Evolutionary conservation across 2,113 vertebrate species (phyloP).

Genomic region (Chauna torquata): DNA sequence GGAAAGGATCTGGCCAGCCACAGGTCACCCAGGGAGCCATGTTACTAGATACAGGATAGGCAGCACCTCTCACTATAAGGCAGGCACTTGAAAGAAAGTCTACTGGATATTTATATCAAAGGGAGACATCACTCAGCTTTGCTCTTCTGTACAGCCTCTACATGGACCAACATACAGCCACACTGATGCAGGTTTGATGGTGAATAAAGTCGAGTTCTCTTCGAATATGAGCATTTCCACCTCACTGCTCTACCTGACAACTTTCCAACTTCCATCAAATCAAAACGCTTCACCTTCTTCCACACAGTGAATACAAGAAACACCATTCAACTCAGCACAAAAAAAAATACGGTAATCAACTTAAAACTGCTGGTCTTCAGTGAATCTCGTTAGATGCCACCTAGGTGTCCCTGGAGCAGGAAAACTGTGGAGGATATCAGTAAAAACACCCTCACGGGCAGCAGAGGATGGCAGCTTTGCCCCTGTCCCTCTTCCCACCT

Average conservation of each 20-base stretch:
- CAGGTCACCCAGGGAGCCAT: background rate
- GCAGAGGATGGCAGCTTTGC: background rate
- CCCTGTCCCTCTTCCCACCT: background rate
- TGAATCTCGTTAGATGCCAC: background rate
- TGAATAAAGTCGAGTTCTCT: background rate
- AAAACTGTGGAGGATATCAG: background rate
- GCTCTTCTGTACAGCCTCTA: background rate
- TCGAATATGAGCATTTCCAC: background rate
- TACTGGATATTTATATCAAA: background rate
- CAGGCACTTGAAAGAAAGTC: background rate
- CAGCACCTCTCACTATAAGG: background rate
- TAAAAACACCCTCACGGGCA: background rate
- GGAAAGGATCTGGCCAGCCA: background rate
- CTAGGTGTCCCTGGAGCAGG: background rate
- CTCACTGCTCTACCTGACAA: background rate
- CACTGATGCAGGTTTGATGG: background rate
- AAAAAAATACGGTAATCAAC: background rate
- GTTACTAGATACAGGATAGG: background rate
- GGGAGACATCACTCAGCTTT: background rate
- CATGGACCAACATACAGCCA: background rate
- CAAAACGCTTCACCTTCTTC: background rate
- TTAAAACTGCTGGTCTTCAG: background rate
- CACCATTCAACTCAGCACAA: background rate
- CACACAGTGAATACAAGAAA: background rate
- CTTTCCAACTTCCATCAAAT: background rate